These are phyloP conservation scores for Drosophila melanica DNA, from an alignment of 1,140 invertebrate species.

Conservation along the genomic window DNA sequence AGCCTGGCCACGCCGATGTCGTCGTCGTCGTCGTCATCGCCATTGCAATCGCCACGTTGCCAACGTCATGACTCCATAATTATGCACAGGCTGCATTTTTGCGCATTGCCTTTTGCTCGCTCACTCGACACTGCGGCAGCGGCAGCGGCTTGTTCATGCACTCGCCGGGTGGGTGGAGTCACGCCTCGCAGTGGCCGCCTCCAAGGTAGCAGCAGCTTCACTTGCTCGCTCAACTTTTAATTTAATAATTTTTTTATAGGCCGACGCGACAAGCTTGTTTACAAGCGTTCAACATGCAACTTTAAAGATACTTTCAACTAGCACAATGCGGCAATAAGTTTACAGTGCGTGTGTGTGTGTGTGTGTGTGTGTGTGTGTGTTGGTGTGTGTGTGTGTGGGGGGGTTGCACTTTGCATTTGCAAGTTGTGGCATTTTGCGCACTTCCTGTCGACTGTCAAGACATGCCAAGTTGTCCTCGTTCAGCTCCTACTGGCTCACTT, in stretches of 20 bases:
- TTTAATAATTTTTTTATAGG: slow-evolving; percentile 82
- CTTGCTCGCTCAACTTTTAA: slow-evolving; percentile 62
- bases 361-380: not conserved
- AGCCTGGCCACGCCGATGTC: slow-evolving; percentile 5
- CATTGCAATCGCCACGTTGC: slow-evolving; percentile 60
- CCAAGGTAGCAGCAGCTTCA: slow-evolving; percentile 28
- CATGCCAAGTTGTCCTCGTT: slow-evolving; percentile 57
- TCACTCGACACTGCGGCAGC: slow-evolving; percentile 1
- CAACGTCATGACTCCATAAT: slow-evolving; percentile 71
- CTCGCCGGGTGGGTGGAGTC: slow-evolving; percentile 56
- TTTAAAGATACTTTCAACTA: slow-evolving; percentile 65
- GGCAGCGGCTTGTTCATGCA: slow-evolving; percentile 13
- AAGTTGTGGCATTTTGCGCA: slow-evolving; percentile 81
- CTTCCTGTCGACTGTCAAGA: slow-evolving; percentile 77
- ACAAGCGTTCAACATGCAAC: slow-evolving; percentile 79
- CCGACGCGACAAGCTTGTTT: slow-evolving; percentile 80
- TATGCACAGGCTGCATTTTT: slow-evolving; percentile 59
- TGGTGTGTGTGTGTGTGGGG: slow-evolving; percentile 1
- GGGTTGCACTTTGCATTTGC: slow-evolving; percentile 56
- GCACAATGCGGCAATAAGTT: slow-evolving; percentile 40
- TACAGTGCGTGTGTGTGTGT: not conserved
- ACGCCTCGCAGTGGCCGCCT: slow-evolving; percentile 45
- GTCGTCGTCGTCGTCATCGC: slow-evolving; percentile 60
- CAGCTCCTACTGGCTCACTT: slow-evolving; percentile 40
- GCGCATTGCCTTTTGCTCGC: slow-evolving; percentile 39